These are phyloP conservation scores for Thunnus albacares DNA, from an alignment of 2,797 vertebrate genomes.

Conservation along the genomic window DNA sequence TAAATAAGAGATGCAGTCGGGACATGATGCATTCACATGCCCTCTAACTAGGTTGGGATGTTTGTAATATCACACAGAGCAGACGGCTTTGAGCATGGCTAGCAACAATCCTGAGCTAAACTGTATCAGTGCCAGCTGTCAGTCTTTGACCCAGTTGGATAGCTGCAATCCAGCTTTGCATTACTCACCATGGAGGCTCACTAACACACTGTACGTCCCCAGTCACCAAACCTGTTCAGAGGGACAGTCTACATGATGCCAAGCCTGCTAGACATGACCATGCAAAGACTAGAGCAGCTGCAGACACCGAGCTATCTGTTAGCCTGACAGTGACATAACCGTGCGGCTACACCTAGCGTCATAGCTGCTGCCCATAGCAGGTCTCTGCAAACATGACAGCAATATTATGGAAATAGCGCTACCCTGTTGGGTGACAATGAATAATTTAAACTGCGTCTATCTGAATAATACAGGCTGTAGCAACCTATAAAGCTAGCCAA, in stretches of 20 bases:
- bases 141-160: conserved; percentile 69
- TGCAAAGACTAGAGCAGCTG: conserved; percentile 32
- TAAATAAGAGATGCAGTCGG: conserved; percentile 54
- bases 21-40: conserved; percentile 59
- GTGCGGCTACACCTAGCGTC: conserved; percentile 50
- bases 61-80: conserved; percentile 49
- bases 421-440: neutral
- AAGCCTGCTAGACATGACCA: conserved; percentile 34
- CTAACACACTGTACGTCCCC: conserved; percentile 33
- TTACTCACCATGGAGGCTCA: conserved; percentile 36
- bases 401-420: neutral
- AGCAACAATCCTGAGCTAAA: conserved; percentile 56
- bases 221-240: conserved; percentile 16
- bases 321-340: conserved; percentile 66
- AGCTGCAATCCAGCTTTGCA: conserved; percentile 43
- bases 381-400: conserved; percentile 39
- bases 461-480: neutral
- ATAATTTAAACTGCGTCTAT: neutral
- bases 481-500: neutral
- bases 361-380: conserved; percentile 48
- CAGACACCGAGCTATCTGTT: conserved; percentile 65
- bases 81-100: conserved; percentile 53
- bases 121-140: conserved; percentile 64
- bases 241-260: conserved; percentile 77
- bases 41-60: conserved; percentile 22